Evolutionary conservation across 2,797 vertebrate species (phyloP).

Genomic region (Crenuchus spilurus): DNA sequence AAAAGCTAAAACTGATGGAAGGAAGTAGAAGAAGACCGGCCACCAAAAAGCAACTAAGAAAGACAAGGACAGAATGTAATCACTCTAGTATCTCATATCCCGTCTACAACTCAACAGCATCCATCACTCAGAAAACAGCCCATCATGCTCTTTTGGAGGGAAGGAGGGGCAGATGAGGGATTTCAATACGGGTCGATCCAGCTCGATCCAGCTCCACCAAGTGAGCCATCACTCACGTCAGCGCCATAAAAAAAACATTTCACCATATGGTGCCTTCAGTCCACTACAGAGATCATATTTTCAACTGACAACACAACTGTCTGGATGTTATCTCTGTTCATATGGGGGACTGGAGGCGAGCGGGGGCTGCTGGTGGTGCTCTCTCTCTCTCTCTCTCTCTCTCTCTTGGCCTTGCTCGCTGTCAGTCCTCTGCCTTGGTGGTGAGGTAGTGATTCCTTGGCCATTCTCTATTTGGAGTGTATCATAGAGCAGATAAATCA

Average conservation of each 20-base stretch:
- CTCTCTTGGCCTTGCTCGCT: constrained; percentile 66
- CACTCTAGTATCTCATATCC: constrained; percentile 41
- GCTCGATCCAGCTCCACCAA: constrained; percentile 72
- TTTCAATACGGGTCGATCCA: constrained; percentile 77
- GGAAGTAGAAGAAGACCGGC: constrained; percentile 9
- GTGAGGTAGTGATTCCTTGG: constrained; percentile 68
- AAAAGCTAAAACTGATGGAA: constrained; percentile 22
- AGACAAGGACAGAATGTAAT: constrained; percentile 29
- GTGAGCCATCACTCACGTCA: constrained; percentile 80
- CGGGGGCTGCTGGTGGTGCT: constrained; percentile 35
- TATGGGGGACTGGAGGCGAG: constrained; percentile 47
- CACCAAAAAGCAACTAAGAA: constrained; percentile 31
- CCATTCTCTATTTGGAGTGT: constrained; percentile 74
- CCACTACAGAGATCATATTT: constrained; percentile 79
- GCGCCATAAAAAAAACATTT: constrained; percentile 75
- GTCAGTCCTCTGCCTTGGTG: constrained; percentile 65
- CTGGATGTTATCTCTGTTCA: constrained; percentile 71
- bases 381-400: constrained; percentile 28
- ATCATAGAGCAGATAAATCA: constrained; percentile 72
- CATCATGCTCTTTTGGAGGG: constrained; percentile 42
- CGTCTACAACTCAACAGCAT: constrained; percentile 55
- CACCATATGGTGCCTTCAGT: constrained; percentile 80
- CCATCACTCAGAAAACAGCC: constrained; percentile 57
- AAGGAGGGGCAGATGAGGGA: constrained; percentile 36
- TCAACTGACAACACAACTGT: constrained; percentile 77